Percentiles rank a stretch among this genome's conserved stretches.
Evolutionary conservation across 1,140 invertebrate genomes (phyloP).

Genomic region (Platorchestia sp.): DNA sequence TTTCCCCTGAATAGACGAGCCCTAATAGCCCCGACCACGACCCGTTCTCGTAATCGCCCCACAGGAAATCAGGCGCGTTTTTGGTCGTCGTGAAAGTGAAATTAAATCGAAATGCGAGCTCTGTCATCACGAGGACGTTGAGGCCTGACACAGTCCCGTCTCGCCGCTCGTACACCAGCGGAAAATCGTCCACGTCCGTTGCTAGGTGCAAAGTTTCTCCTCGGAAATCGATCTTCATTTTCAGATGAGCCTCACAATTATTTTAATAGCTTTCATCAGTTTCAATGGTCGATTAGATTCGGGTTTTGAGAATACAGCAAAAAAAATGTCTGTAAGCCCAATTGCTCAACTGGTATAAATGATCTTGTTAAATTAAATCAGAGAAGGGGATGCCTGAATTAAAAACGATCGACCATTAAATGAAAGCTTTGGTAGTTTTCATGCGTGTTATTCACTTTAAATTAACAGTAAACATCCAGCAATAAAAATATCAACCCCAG

Average conservation of each 20-base stretch:
- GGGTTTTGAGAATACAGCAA: no score
- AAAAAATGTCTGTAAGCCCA: no score
- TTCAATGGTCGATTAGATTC: not conserved
- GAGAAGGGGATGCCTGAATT: not conserved
- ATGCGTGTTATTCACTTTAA: no score
- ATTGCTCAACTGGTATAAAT: not conserved
- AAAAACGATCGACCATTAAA: not conserved
- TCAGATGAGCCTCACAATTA: not conserved
- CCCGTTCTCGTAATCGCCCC: constrained; percentile 50
- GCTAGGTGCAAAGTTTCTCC: constrained; percentile 58
- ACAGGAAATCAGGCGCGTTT: constrained; percentile 52
- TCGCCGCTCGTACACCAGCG: constrained; percentile 54
- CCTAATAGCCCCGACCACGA: constrained; percentile 57
- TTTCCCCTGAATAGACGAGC: constrained; percentile 31
- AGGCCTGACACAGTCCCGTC: constrained; percentile 55
- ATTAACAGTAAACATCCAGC: no score
- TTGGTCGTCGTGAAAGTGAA: constrained; percentile 40
- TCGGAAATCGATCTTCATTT: constrained; percentile 36
- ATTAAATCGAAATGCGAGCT: constrained; percentile 56
- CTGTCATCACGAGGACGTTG: constrained; percentile 56
- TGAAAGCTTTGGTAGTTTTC: not conserved
- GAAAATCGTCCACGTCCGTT: constrained; percentile 62
- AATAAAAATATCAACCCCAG: no score
- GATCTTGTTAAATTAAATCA: not conserved
- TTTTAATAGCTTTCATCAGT: not conserved